Evolutionary conservation across 2,113 vertebrate genomes (phyloP), one percentile per base, ranked within the genome.

Genomic region (Otis tarda): DNA sequence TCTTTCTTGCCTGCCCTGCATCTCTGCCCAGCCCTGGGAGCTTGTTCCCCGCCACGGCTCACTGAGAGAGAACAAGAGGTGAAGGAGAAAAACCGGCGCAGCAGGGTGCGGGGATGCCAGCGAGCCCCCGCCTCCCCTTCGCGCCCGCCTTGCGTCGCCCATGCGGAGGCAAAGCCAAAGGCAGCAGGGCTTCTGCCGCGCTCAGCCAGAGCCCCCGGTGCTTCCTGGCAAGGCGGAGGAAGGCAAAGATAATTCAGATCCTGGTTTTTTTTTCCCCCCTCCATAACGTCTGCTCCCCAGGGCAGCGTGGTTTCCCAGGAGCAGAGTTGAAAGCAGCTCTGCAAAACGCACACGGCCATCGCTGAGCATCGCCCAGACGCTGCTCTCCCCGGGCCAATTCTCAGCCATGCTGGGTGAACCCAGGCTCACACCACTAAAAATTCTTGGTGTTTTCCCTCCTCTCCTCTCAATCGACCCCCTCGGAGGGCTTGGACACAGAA

Each of bases 1-100:
- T 55, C 61, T 28, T 63, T 75, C 50, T 7, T 75, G 78, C 33
- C 39, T 11, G 41, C 52, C 4, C 4, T 21, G 31, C 0, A 0
- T 16, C 78, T 92, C 74, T 93, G 65, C 91, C 78, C 82, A 79
- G 49, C 78, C 86, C 83, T 4, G 3, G 70, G 83, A 95, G 89
- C 74, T 82, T 2, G 0, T 31, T 95, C 79, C 74, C 75, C 45
- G 57, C 22, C 94, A 90, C 3, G 9, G 74, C 70, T 53, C 17
- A 1, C 74, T 63, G 84, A 70, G 43, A 71, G 27, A 64, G 85
- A 96, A 91, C 74, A 88, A 91, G 90, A 96, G 49, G 41, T 56
- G 50, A 82, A 96, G 90, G 96, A 91, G 90, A 94, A 96, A 91
- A 96, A 96, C 84, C 78, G 57, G 93, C 27, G 0, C 3, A 8